Evolutionary conservation across 2,888 invertebrate species (phyloP).

Genomic region (Acrocyrtus sp.): DNA sequence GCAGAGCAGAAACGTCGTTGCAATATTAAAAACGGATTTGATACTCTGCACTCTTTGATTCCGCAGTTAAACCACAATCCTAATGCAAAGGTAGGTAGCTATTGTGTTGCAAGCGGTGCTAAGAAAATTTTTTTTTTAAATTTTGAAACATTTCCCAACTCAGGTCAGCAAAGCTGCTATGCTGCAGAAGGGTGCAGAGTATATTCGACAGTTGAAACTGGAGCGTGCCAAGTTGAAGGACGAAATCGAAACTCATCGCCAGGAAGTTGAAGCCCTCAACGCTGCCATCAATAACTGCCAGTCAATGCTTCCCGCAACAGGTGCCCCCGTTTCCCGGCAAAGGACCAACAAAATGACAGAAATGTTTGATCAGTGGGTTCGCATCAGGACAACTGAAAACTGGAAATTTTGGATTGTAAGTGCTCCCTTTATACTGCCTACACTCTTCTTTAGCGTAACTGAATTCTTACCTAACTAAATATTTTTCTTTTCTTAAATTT

Average conservation of each 20-base stretch:
- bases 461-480: constrained; percentile 1
- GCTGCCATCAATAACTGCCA: constrained; percentile 94
- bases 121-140: not conserved
- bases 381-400: constrained; percentile 84
- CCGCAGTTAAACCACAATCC: constrained; percentile 91
- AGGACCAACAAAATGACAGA: constrained; percentile 90
- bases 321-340: constrained; percentile 91
- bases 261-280: constrained; percentile 91
- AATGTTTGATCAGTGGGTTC: constrained; percentile 92
- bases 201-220: constrained; percentile 86
- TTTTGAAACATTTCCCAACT: not conserved
- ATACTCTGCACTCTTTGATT: constrained; percentile 90
- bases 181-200: constrained; percentile 96
- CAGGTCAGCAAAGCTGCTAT: constrained; percentile 94
- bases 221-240: constrained; percentile 89
- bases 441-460: not conserved
- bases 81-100: constrained; percentile 78
- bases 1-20: constrained; percentile 96
- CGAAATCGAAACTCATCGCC: constrained; percentile 86
- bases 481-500: constrained; percentile 13
- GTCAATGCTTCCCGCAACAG: constrained; percentile 93
- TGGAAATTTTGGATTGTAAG: constrained; percentile 99
- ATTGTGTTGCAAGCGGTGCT: not conserved
- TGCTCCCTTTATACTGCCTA: constrained; percentile 76
- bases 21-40: constrained; percentile 97